A percentile compares a stretch with the other conserved stretches of the same genome.
phyloP scores from a whole-genome alignment of 2,113 vertebrate genomes.

The Hippolais icterina region DNA sequence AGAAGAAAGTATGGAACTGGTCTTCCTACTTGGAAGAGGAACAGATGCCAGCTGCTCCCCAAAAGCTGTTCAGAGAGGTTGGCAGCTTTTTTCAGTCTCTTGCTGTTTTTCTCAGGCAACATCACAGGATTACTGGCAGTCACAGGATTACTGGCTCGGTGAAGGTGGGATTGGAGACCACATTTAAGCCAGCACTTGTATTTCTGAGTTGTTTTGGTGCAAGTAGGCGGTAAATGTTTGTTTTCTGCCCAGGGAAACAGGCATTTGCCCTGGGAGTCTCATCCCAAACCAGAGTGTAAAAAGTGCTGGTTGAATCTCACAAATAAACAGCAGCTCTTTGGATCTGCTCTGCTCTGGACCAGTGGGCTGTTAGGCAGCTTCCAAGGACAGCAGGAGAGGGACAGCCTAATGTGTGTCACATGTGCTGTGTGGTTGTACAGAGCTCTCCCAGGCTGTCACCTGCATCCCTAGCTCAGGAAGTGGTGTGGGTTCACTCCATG shows the following conservation, averaged over 20 bases:
- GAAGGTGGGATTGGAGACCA: not conserved
- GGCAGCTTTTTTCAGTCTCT: not conserved
- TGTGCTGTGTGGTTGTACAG: not conserved
- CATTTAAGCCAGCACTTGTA: not conserved
- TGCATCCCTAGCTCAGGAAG: not conserved
- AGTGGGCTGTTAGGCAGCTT: not conserved
- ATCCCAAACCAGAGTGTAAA: not conserved
- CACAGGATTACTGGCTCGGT: not conserved
- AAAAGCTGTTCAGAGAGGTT: slow-evolving; percentile 92
- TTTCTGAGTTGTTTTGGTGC: not conserved
- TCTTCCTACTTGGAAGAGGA: slow-evolving; percentile 88
- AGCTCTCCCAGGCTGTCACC: not conserved
- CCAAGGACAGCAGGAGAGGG: not conserved
- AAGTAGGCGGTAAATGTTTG: not conserved
- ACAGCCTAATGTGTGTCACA: not conserved
- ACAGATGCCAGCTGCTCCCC: slow-evolving; percentile 81
- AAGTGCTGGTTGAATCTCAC: not conserved
- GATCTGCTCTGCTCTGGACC: not conserved
- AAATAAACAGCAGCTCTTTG: not conserved
- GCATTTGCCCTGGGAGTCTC: not conserved
- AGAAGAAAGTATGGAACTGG: slow-evolving; percentile 90
- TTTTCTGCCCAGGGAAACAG: not conserved
- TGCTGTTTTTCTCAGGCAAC: not conserved
- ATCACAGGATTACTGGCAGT: not conserved
- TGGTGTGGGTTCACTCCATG: not conserved